Base-by-base conservation (phyloP, 2,797 vertebrate genomes). In the Falco rusticolus region DNA sequence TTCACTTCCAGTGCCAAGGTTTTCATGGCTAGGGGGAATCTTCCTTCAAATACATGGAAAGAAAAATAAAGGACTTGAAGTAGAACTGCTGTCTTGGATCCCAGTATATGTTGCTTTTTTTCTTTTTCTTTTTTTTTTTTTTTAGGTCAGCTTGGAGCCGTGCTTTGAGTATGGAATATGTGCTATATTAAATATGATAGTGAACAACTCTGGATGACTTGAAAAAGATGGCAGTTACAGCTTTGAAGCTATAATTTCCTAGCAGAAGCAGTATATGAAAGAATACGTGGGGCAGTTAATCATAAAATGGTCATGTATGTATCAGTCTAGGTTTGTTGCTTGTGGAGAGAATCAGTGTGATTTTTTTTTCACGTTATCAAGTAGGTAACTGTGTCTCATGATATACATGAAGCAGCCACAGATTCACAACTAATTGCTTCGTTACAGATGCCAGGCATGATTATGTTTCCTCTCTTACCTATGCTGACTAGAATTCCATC, bases 1-100 rank as follows among this genome's bases (percentile, higher is more conserved):
- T 65, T 70, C 89, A 29, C 63, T 92, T 79, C 75, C 56, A 80
- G 53, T 56, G 95, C 89, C 89, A 86, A 89, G n/a, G 28, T 51
- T 89, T 90, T 84, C 37, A 64, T 82, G 77, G 61, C 76, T 89
- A 37, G 24, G 8, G 0, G 60, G 13, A 59, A 50, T 87, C 48
- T 77, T 91, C 80, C 84, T 93, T 84, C 70, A 85, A 86, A 90
- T 69, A 37, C n/a, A 61, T 48, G 43, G 80, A 85, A 92, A 92
- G 50, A 66, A 94, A 91, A 96, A 93, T 60, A 90, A 94, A 89
- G 50, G 33, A 13, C 43, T 77, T 50, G 41, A 57, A 76, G 26
- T 15, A 79, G 41, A 69, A 85, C 64, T 68, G 76, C 74, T 96
- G 10, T n/a, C 41, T 54, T 83, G 70, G 51, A 87, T 64, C 47